Evolutionary conservation across 2,113 vertebrate genomes (phyloP), one percentile per base, ranked within the genome.

Genomic region (Laticauda colubrina): DNA sequence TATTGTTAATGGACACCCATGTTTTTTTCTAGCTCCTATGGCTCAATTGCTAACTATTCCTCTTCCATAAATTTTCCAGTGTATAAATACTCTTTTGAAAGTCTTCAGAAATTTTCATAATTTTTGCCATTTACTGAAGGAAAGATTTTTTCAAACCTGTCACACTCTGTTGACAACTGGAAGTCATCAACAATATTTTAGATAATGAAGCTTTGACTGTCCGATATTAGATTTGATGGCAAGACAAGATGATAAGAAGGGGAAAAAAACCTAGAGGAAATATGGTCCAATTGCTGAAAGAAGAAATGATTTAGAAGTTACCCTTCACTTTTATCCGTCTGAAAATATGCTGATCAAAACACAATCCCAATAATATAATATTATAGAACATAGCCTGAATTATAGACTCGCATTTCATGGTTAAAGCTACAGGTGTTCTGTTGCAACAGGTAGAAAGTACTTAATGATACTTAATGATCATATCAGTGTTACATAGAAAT

Each of bases 191-290:
- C 92, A 93, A 12, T 23, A 59, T 56, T 92, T 54, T 89, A 24
- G 89, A 48, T n/a, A 92, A 34, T 92, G 91, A 94, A 94, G 89
- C 3, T 85, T 1, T 43, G 26, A 94, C 92, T 56, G 3, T 43
- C 93, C 91, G 92, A n/a, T 45, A 94, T 34, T 54, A 34, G 26
- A 75, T 23, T 75, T 87, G 23, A 64, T 91, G 61, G 43, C 12
- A 93, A 93, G 89, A 39, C 21, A 93, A 54, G 34, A 0, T 0
- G 29, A 11, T 85, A 59, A 90, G 94, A 91, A 11, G 18, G 89
- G 93, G 92, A 93, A 91, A 23, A 23, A 23, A 91, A 91, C 91
- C 89, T 1, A 85, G 1, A 64, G 51, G 91, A 64, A 6, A 94
- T 39, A 85, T 51, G 0, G 88, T 2, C 43, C 61, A 94, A 23